These are phyloP conservation scores for Ostrea edulis DNA, from an alignment of 1,140 invertebrate genomes.

Conservation along the genomic window DNA sequence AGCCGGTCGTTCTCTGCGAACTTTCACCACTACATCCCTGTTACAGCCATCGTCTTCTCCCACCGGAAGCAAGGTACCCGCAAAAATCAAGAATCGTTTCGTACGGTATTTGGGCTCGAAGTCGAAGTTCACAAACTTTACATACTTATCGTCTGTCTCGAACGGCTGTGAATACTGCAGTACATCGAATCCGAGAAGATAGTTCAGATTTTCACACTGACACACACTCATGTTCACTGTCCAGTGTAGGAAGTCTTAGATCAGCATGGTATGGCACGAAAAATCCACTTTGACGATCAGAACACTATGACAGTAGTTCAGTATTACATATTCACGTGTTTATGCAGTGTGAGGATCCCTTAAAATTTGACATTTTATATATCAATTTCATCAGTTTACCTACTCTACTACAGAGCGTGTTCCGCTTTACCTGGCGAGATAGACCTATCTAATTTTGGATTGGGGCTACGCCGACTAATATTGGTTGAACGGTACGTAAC, in stretches of 20 bases:
- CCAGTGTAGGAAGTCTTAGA: neutral
- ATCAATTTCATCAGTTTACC: constrained; percentile 35
- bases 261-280: neutral
- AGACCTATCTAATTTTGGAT: constrained; percentile 22
- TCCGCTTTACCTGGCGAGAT: constrained; percentile 33
- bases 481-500: constrained; percentile 36
- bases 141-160: constrained; percentile 1
- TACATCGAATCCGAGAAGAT: constrained; percentile 6
- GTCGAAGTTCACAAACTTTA: constrained; percentile 38
- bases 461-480: constrained; percentile 21
- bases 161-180: constrained; percentile 1
- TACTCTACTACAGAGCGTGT: neutral
- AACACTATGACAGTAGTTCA: neutral
- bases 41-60: constrained; percentile 21
- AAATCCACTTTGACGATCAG: neutral
- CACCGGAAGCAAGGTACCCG: constrained; percentile 22
- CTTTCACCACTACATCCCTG: constrained; percentile 33
- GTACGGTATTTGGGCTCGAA: constrained; percentile 27
- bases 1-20: constrained; percentile 20
- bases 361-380: constrained; percentile 2
- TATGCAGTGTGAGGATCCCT: neutral
- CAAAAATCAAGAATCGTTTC: constrained; percentile 34
- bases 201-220: constrained; percentile 35
- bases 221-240: constrained; percentile 37
- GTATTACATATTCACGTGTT: neutral